A percentile compares a stretch with the other conserved stretches of the same genome.
Evolutionary conservation across 2,888 invertebrate species (phyloP).

Genomic region (Tipula unca): DNA sequence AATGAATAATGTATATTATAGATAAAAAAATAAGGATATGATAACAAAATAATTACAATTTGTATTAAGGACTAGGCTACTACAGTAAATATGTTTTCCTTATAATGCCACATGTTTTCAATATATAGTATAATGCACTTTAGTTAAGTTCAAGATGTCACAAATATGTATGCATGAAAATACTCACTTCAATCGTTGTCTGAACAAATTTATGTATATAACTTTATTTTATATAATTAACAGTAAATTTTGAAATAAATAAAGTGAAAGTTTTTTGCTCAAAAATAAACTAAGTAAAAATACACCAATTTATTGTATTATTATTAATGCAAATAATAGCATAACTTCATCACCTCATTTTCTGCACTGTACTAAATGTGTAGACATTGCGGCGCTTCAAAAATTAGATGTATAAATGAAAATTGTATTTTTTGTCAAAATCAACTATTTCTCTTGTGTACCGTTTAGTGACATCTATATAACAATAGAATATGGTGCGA

Average conservation of each 20-base stretch:
- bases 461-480: neutral
- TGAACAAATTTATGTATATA: no score
- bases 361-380: neutral
- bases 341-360: neutral
- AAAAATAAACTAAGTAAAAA: neutral
- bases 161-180: neutral
- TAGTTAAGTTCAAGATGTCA: neutral
- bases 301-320: neutral
- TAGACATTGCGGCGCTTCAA: neutral
- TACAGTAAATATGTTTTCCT: neutral
- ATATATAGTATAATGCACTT: neutral
- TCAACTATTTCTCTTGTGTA: neutral
- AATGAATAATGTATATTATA: neutral
- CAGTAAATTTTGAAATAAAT: neutral
- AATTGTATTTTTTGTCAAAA: neutral
- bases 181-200: neutral
- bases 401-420: neutral
- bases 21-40: neutral
- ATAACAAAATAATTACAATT: no score
- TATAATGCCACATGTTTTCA: neutral
- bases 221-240: no score
- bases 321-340: neutral
- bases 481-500: neutral
- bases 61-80: no score
- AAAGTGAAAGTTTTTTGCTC: neutral